Evolutionary conservation across 2,797 vertebrate genomes (phyloP).

Genomic region (Rhinella marina): DNA sequence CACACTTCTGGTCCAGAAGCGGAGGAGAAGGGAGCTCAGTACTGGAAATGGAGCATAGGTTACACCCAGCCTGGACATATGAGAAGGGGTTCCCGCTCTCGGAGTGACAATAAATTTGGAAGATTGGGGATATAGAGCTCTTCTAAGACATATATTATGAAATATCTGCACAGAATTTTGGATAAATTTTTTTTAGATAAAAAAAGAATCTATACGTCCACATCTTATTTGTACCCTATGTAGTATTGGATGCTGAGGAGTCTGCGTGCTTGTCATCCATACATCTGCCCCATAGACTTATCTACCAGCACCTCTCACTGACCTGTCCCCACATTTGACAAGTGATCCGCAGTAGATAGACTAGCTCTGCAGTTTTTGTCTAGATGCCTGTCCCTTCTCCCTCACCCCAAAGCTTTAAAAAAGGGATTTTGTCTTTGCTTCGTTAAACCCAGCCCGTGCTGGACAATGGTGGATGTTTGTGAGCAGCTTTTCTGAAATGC

Average conservation of each 20-base stretch:
- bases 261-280: neutral
- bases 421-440: conserved; percentile 69
- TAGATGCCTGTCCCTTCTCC: conserved; percentile 65
- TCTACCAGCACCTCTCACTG: conserved; percentile 34
- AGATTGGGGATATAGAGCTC: neutral
- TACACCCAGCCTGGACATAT: no score
- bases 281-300: neutral
- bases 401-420: conserved; percentile 74
- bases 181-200: neutral
- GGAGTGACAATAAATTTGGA: no score
- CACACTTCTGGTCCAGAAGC: no score
- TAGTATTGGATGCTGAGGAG: neutral
- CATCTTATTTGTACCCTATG: neutral
- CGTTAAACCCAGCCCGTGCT: conserved; percentile 72
- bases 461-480: conserved; percentile 75
- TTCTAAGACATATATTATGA: neutral
- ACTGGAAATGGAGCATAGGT: no score
- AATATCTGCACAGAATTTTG: neutral
- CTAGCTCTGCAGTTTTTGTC: conserved; percentile 62
- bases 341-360: conserved; percentile 44
- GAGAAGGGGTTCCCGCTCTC: no score
- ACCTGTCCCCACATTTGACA: conserved; percentile 54
- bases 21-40: no score
- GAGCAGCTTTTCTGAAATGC: conserved; percentile 75
- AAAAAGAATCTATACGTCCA: neutral